Percentiles rank a stretch among this genome's conserved stretches.
Conservation (phyloP, 2,888 invertebrate species). For the Brachyopa scutellaris region DNA sequence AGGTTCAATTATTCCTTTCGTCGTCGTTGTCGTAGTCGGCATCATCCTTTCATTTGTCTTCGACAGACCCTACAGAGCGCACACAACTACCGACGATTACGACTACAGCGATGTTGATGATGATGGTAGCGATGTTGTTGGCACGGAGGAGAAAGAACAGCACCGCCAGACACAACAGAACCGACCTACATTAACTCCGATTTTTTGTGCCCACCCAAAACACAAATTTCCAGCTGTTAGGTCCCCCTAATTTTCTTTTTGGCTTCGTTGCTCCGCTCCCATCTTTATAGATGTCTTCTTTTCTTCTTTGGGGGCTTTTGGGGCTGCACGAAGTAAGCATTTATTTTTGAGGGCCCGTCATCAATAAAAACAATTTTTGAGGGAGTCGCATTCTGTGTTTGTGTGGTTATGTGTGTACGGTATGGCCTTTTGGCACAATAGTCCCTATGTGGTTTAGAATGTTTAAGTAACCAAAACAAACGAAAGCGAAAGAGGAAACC, state of each 20-base stretch:
- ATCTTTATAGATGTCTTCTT: constrained; percentile 43
- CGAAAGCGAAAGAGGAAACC: constrained; percentile 31
- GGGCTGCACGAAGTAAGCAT: constrained; percentile 7
- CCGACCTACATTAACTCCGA: constrained; percentile 70
- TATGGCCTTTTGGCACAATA: constrained; percentile 25
- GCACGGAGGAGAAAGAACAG: constrained; percentile 29
- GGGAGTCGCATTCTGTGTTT: constrained; percentile 49
- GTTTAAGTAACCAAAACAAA: constrained; percentile 47
- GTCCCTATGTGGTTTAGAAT: constrained; percentile 59
- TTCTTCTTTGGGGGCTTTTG: constrained; percentile 23
- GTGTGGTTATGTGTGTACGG: constrained; percentile 45
- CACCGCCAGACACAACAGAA: constrained; percentile 66
- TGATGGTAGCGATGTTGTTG: constrained; percentile 15
- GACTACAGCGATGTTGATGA: constrained; percentile 33
- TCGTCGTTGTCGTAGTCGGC: constrained; percentile 9
- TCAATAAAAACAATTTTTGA: constrained; percentile 52
- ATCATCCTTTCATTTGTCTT: constrained; percentile 62
- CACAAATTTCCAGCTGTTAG: constrained; percentile 66
- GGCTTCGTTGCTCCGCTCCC: constrained; percentile 11
- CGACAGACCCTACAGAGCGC: constrained; percentile 41
- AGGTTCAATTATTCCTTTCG: constrained; percentile 57
- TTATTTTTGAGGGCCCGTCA: constrained; percentile 38
- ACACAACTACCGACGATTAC: constrained; percentile 25
- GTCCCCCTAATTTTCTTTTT: constrained; percentile 56
- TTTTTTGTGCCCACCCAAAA: constrained; percentile 64